Evolutionary conservation across 2,888 invertebrate genomes (phyloP).

Genomic region (Bedellia somnulentella): DNA sequence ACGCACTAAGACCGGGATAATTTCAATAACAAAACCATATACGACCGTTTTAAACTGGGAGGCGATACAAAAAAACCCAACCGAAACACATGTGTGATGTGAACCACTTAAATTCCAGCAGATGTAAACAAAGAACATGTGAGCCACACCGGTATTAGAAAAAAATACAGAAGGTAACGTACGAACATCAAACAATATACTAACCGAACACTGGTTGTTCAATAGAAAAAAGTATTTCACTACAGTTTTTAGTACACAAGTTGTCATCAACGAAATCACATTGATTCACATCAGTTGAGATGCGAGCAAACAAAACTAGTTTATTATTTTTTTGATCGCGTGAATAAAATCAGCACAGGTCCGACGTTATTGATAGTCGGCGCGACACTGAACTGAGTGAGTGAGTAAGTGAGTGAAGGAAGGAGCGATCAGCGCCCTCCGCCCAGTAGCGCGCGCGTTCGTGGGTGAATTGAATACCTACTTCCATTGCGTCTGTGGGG

Average conservation of each 20-base stretch:
- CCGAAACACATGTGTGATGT: conserved; percentile 29
- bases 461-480: no score
- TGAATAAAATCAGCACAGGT: no score
- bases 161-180: no score
- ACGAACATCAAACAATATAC: conserved; percentile 25
- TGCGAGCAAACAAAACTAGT: conserved; percentile 54
- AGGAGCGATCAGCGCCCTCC: conserved; percentile 40
- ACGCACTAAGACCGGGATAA: conserved; percentile 25
- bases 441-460: conserved; percentile 28
- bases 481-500: conserved; percentile 23
- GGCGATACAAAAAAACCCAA: conserved; percentile 1
- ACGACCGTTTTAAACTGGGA: conserved; percentile 10
- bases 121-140: conserved; percentile 46
- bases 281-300: no score
- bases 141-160: conserved; percentile 18
- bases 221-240: conserved; percentile 35
- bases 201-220: conserved; percentile 27
- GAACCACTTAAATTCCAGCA: conserved; percentile 26
- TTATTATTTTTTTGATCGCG: conserved; percentile 40
- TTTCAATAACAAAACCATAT: conserved; percentile 27
- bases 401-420: no score
- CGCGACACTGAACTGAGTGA: conserved; percentile 58
- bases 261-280: conserved; percentile 31
- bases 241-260: conserved; percentile 29
- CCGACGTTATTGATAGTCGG: conserved; percentile 37